Evolutionary conservation across 1,140 invertebrate genomes (phyloP), one percentile per base, ranked within the genome.

Genomic region (Tetragonula clypearis): DNA sequence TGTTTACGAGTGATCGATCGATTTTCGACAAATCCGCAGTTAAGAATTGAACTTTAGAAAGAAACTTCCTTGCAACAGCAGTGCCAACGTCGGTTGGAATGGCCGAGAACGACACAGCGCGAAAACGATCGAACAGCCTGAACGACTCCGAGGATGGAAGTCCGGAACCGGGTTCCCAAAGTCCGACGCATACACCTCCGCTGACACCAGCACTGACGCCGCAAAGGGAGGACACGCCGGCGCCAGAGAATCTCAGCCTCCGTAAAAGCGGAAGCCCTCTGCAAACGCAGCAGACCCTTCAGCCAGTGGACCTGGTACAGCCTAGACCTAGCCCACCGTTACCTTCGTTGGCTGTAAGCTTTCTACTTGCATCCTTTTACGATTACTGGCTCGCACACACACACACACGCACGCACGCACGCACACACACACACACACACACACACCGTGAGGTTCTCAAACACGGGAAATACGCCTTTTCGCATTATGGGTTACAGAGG

Each of bases 181-280:
- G 94, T 83, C 93, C 94, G 30, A 92, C 91, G 55, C 91, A 94
- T 74, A 94, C 94, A 11, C 94, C 94, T 14, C 93, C 94, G 11
- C 79, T 95, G n/a, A 94, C 94, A 55, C 92, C 93, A 60, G 92
- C 93, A 30, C 81, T 93, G 41, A 94, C 93, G 9, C 93, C 93
- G 92, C 94, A 93, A 94, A 93, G 93, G 90, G 94, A 92, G 89
- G 94, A 95, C 87, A 95, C 96, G 35, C 95, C 96, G 26, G 96
- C 95, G 8, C 96, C 96, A 0, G 96, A 96, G 91, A 96, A 96
- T 92, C 93, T 96, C 0, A 96, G 96, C 55, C 90, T 96, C 0
- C 92, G 94, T 30, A 93, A 96, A 74, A 91, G 85, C 71, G 90
- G 92, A 84, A 94, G 92, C 79, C 92, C 93, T 1, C 90, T 88